A percentile compares a stretch with the other conserved stretches of the same genome.
phyloP scores from a whole-genome alignment of 2,113 vertebrate genomes.

The Alexandromys fortis region DNA sequence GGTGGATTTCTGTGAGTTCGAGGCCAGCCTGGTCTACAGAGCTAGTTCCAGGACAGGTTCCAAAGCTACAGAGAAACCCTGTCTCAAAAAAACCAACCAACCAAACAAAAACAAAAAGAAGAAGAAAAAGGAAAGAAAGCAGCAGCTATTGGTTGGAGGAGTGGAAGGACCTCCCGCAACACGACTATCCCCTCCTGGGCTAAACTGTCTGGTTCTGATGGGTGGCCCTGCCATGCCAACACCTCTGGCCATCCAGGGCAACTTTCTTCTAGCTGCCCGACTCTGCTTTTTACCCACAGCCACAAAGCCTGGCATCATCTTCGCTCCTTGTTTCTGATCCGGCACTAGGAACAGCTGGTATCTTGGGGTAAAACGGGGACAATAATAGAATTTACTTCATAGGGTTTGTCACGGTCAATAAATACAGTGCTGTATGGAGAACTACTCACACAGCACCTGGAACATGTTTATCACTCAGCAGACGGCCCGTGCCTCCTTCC shows the following conservation, averaged over 20 bases:
- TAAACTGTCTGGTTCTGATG: rapidly evolving
- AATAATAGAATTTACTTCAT: background rate
- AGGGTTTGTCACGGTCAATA: background rate
- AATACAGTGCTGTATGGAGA: background rate
- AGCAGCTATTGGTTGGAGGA: too few species aligned
- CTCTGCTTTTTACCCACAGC: background rate
- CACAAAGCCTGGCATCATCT: background rate
- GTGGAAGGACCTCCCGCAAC: too few species aligned
- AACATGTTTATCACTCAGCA: background rate
- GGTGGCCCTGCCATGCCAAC: too few species aligned
- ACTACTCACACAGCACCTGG: background rate
- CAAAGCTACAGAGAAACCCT: too few species aligned
- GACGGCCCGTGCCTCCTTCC: background rate
- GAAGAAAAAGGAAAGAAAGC: too few species aligned
- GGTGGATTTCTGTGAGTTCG: too few species aligned
- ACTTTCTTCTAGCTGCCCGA: background rate
- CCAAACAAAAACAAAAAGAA: too few species aligned
- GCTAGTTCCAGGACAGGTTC: too few species aligned
- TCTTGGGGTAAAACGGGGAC: background rate
- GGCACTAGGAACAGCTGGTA: background rate
- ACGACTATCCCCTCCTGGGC: background rate
- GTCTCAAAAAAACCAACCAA: too few species aligned
- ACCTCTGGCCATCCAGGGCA: background rate
- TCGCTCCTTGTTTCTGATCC: background rate
- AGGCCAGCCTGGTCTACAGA: too few species aligned